A percentile compares a stretch with the other conserved stretches of the same genome.
Conservation (phyloP, 2,888 invertebrate genomes). For the Cordilura impudica region DNA sequence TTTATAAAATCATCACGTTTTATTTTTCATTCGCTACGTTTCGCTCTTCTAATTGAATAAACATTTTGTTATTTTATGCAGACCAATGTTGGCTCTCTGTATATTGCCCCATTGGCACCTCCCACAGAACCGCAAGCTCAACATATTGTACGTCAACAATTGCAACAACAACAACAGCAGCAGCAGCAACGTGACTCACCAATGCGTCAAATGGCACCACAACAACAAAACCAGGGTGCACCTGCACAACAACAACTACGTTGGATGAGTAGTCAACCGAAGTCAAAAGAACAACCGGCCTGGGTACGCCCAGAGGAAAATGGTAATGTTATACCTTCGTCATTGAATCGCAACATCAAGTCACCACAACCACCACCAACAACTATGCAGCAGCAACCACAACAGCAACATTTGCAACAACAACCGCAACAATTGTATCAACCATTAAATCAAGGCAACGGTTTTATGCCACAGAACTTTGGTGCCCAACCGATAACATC, state of each 20-base stretch:
- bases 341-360: constrained; percentile 70
- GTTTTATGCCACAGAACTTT: constrained; percentile 69
- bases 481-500: constrained; percentile 65
- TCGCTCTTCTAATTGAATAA: constrained; percentile 37
- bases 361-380: constrained; percentile 70
- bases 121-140: constrained; percentile 73
- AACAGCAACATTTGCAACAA: constrained; percentile 42
- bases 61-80: constrained; percentile 51
- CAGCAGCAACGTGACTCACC: constrained; percentile 77
- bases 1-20: constrained; percentile 16
- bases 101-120: constrained; percentile 80
- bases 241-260: constrained; percentile 66
- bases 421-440: constrained; percentile 48
- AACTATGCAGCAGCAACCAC: constrained; percentile 73
- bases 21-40: neutral
- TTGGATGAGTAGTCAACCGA: constrained; percentile 72
- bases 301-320: constrained; percentile 75
- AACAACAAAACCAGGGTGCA: constrained; percentile 43
- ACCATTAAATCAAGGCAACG: constrained; percentile 66
- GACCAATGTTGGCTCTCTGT: constrained; percentile 79
- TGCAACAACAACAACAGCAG: constrained; percentile 72
- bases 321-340: constrained; percentile 73
- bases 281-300: constrained; percentile 73
- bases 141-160: constrained; percentile 73
- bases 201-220: constrained; percentile 79